phyloP scores from a whole-genome alignment of 2,888 invertebrate genomes.

The Conops quadrifasciatus region DNA sequence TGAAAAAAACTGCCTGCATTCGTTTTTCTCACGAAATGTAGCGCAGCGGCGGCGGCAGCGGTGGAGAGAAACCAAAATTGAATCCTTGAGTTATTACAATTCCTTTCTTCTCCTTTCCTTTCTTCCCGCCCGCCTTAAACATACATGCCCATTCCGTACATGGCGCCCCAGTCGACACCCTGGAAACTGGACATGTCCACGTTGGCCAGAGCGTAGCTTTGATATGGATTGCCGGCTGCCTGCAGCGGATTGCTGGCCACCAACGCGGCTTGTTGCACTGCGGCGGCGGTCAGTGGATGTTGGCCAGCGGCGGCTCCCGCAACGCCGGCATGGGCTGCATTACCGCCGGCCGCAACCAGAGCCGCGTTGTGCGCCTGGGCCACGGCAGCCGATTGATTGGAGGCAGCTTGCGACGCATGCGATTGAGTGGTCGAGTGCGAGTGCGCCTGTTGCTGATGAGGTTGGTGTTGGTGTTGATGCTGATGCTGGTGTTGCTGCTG shows the following conservation, averaged over 20 bases:
- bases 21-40: not conserved
- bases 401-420: constrained; percentile 33
- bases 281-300: constrained; percentile 66
- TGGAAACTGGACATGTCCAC: constrained; percentile 94
- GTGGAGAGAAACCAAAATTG: not conserved
- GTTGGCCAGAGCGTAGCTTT: constrained; percentile 84
- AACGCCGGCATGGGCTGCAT: constrained; percentile 40
- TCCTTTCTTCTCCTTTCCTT: not conserved
- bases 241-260: constrained; percentile 71
- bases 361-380: constrained; percentile 52
- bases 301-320: constrained; percentile 56
- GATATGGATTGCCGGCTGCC: constrained; percentile 75
- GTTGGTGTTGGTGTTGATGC: constrained; percentile 60
- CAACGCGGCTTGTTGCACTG: constrained; percentile 69
- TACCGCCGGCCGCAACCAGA: constrained; percentile 53
- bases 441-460: constrained; percentile 53
- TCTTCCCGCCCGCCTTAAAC: constrained; percentile 65
- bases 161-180: constrained; percentile 89
- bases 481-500: constrained; percentile 49
- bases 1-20: not conserved
- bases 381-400: constrained; percentile 39
- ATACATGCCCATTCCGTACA: constrained; percentile 94
- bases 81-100: not conserved
- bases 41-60: not conserved
- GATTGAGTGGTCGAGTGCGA: constrained; percentile 47